Conservation (phyloP, 2,797 vertebrate genomes). For the Onychomys leucogaster region DNA sequence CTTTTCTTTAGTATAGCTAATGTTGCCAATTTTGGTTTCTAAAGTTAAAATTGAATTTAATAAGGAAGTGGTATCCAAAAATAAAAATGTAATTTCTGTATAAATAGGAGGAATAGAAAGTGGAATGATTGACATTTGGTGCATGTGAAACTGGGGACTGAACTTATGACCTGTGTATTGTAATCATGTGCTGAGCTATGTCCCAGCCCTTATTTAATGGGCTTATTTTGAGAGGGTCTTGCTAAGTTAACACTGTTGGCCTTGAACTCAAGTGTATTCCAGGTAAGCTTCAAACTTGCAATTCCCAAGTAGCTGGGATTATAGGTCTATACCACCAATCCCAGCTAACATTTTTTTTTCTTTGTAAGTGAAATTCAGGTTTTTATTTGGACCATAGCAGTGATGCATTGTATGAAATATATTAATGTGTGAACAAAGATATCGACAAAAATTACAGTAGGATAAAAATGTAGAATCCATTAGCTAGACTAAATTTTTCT, state of each 20-base stretch:
- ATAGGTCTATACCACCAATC: not conserved
- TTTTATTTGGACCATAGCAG: not conserved
- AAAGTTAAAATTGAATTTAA: constrained; percentile 43
- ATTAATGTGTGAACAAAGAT: not conserved
- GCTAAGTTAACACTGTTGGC: not conserved
- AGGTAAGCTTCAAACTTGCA: not conserved
- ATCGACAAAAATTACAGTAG: constrained; percentile 14
- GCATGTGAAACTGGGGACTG: not conserved
- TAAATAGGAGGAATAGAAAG: constrained; percentile 23
- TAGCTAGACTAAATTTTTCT: not conserved
- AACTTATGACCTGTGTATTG: not conserved
- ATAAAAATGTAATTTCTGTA: constrained; percentile 39
- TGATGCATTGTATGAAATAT: constrained; percentile 2
- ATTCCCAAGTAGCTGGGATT: not conserved
- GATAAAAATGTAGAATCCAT: not conserved
- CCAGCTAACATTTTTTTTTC: not conserved
- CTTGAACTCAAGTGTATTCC: not conserved
- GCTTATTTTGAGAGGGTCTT: not conserved
- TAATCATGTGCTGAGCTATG: not conserved
- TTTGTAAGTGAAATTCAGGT: constrained; percentile 49
- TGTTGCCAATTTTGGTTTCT: constrained; percentile 11
- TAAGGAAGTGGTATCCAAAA: constrained; percentile 4
- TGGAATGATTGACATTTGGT: not conserved
- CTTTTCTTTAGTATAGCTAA: not conserved
- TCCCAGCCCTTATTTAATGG: not conserved